These are phyloP conservation scores for Drosophila tristis DNA, from an alignment of 1,140 invertebrate genomes.

Conservation along the genomic window DNA sequence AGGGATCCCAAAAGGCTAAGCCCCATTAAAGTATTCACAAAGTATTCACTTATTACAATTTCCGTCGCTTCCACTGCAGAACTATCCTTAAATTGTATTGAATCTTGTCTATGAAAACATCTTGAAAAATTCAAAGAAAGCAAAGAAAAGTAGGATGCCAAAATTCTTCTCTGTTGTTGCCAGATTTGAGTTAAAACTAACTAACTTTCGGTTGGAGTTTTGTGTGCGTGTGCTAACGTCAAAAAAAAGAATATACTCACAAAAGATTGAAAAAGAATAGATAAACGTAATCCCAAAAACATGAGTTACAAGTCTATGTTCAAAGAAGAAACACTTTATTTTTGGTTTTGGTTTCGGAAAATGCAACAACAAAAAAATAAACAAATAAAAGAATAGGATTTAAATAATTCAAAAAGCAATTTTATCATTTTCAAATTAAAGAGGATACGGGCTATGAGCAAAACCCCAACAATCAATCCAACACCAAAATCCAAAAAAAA, in stretches of 20 bases:
- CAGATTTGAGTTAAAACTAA: constrained; percentile 49
- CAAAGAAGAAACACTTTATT: constrained; percentile 54
- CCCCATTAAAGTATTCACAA: too few species aligned
- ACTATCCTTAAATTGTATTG: too few species aligned
- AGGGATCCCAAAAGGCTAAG: too few species aligned
- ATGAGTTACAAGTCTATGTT: constrained; percentile 10
- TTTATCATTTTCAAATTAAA: constrained; percentile 31
- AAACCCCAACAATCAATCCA: constrained; percentile 30
- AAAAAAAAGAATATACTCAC: constrained; percentile 45
- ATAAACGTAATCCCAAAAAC: constrained; percentile 14
- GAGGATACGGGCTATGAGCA: constrained; percentile 23
- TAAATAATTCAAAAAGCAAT: constrained; percentile 11
- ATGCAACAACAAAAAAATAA: constrained; percentile 43
- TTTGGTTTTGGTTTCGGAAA: constrained; percentile 73
- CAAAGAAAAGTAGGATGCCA: too few species aligned
- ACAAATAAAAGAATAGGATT: constrained; percentile 3
- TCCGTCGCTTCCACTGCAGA: too few species aligned
- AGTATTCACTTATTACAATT: too few species aligned
- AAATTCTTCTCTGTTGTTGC: constrained; percentile 54
- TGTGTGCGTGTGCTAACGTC: constrained; percentile 84
- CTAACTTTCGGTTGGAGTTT: constrained; percentile 73
- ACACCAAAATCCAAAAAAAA: constrained; percentile 1
- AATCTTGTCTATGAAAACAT: too few species aligned
- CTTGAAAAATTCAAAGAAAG: background rate
- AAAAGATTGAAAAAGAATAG: constrained; percentile 21